phyloP scores from a whole-genome alignment of 2,797 vertebrate species.

The Yasuhikotakia modesta region DNA sequence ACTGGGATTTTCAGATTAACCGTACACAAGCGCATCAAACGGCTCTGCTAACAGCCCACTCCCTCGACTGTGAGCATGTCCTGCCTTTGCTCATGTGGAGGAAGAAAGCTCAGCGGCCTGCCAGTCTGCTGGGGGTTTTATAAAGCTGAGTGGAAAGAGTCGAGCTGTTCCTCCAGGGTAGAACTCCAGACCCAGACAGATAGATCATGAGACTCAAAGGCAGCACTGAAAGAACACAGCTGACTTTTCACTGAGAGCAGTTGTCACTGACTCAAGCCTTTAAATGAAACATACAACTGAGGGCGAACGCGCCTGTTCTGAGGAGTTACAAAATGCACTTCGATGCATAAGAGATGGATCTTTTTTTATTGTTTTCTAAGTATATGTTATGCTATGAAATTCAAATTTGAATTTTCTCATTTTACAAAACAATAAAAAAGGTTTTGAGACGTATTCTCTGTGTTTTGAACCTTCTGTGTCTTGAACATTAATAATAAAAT shows the following conservation, averaged over 20 bases:
- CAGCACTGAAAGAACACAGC: conserved; percentile 40
- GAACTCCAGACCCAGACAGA: conserved; percentile 43
- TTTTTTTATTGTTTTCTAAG: too few species aligned
- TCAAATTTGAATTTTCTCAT: too few species aligned
- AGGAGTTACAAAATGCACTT: conserved; percentile 26
- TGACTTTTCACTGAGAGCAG: conserved; percentile 42
- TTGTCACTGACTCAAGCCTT: conserved; percentile 43
- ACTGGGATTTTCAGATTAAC: conserved; percentile 62
- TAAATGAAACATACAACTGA: conserved; percentile 40
- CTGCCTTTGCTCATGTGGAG: conserved; percentile 35
- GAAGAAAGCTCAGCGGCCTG: conserved; percentile 44
- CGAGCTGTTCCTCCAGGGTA: conserved; percentile 47
- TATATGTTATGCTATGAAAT: too few species aligned
- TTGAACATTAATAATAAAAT: too few species aligned
- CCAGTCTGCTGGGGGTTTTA: conserved; percentile 39
- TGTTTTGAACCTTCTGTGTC: too few species aligned
- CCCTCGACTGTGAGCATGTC: conserved; percentile 60
- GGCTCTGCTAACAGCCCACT: conserved; percentile 55
- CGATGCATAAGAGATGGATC: conserved; percentile 5
- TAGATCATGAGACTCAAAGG: conserved; percentile 45
- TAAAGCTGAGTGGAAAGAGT: conserved; percentile 27
- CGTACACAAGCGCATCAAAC: conserved; percentile 62
- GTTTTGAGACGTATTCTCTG: too few species aligned
- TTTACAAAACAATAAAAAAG: too few species aligned
- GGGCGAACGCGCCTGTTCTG: conserved; percentile 30